These are phyloP conservation scores for Xestia xanthographa DNA, from an alignment of 2,888 invertebrate genomes.

Conservation along the genomic window DNA sequence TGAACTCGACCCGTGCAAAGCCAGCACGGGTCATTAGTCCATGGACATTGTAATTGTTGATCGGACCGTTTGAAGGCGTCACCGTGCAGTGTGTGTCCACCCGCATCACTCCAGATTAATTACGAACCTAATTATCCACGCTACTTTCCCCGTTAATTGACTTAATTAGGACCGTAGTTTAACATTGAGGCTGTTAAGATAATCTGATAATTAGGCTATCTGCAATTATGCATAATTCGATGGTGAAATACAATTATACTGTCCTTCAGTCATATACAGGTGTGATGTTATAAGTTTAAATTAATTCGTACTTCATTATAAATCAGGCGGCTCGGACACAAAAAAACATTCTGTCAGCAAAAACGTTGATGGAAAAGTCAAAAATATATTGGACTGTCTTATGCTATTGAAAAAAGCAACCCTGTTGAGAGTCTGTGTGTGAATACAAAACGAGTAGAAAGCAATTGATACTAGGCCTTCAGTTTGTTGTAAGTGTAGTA, in stretches of 20 bases:
- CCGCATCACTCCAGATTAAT: neutral
- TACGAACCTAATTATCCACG: neutral
- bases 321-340: neutral
- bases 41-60: neutral
- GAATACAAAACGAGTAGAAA: neutral
- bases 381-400: neutral
- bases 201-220: neutral
- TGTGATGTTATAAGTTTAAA: neutral
- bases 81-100: neutral
- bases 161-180: neutral
- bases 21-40: neutral
- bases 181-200: neutral
- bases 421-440: neutral
- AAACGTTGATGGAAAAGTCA: neutral
- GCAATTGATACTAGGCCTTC: neutral
- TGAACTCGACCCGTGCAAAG: neutral
- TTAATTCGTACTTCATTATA: neutral
- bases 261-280: too few species aligned
- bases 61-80: neutral
- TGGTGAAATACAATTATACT: neutral
- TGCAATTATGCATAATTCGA: neutral
- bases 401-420: neutral
- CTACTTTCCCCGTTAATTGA: neutral
- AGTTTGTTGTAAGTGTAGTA: neutral
- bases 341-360: neutral